Base-by-base conservation (phyloP, 2,797 vertebrate genomes). In the Orestias chungarensis region DNA sequence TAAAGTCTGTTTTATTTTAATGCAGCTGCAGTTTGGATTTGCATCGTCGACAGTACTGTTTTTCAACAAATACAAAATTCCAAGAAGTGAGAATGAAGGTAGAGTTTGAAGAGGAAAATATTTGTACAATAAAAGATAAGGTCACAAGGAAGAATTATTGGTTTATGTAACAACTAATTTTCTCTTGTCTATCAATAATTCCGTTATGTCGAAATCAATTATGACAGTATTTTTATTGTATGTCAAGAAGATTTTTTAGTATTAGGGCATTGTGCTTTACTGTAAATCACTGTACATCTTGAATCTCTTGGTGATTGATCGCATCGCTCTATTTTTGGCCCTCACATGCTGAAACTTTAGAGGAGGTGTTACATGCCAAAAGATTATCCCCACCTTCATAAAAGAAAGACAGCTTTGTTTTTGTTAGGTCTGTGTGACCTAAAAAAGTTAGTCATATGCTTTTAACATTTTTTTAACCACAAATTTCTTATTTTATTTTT, bases 1-100 rank as follows among this genome's bases (percentile, higher is more conserved):
- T 70, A 80, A 57, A 70, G 14, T 82, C 49, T 68, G 68, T 86
- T 81, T 86, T 40, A 52, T 66, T 78, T 68, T 69, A n/a, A 57
- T 50, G 18, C 52, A 46, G 29, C 70, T 81, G 47, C 0, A 75
- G 40, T 7, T 14, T 61, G 42, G 2, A 8, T 70, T 70, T 61
- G 27, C n/a, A 20, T 27, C 54, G 11, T 25, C 31, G 14, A 14
- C 35, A 64, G 62, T 66, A 50, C 38, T 40, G 49, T 61, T 40
- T 47, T 25, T 57, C 0, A 49, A 35, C 17, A 70, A 35, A 67
- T 12, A 35, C 8, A 6, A 14, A 49, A 66, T 50, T 64, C 9
- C 6, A 75, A 64, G 54, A 79, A 43, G 12, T 43, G 23, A 40
- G 31, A 67, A 50, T 27, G 15, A 18, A 3, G 18, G 35, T 50